Conservation (phyloP, 2,888 invertebrate genomes). For the Orchesella flavescens region DNA sequence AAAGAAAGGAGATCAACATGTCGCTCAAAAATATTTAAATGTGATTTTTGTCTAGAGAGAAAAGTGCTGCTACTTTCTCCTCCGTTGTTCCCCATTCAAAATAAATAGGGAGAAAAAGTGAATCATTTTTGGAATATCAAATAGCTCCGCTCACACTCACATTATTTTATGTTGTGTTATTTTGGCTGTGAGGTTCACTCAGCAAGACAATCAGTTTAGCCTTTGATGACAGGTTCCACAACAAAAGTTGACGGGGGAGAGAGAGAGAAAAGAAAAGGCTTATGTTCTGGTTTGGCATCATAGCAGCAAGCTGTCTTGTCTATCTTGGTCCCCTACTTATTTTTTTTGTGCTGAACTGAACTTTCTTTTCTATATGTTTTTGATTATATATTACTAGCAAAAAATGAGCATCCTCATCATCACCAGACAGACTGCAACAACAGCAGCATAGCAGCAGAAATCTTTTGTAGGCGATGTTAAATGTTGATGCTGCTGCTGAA, state of each 20-base stretch:
- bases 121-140: background rate
- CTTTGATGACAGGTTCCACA: slow-evolving; percentile 35
- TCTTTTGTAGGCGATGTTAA: slow-evolving; percentile 11
- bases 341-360: too few relatives aligned
- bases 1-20: too few relatives aligned
- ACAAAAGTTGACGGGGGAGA: slow-evolving; percentile 35
- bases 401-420: too few relatives aligned
- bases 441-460: background rate
- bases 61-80: too few relatives aligned
- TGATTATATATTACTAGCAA: background rate
- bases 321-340: too few relatives aligned
- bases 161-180: too few relatives aligned
- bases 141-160: background rate
- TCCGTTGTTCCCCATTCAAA: too few relatives aligned
- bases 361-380: background rate
- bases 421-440: background rate
- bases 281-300: background rate
- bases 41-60: too few relatives aligned
- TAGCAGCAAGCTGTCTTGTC: too few relatives aligned
- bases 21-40: too few relatives aligned
- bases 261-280: background rate
- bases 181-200: slow-evolving; percentile 11
- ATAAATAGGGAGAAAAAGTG: background rate
- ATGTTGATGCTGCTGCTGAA: too few relatives aligned
- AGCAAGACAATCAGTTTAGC: slow-evolving; percentile 45